Evolutionary conservation across 2,888 invertebrate genomes (phyloP), one percentile per base, ranked within the genome.

Genomic region (Deilephila porcellus): DNA sequence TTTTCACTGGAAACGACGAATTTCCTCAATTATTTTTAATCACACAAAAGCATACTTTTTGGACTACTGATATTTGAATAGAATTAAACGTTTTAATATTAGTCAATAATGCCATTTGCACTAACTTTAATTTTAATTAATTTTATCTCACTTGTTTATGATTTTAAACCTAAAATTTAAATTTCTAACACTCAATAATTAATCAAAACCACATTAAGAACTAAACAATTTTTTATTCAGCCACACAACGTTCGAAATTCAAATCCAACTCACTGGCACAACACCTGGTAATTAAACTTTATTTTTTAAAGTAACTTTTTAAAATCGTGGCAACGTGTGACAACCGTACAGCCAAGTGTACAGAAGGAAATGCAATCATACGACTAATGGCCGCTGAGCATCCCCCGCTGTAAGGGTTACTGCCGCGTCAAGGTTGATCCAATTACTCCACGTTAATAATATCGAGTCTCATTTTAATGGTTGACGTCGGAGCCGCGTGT

Each of bases 391-490:
- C 84, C 78, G 76, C 63, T 80, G 78, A 80, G 78, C 87, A 88
- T 84, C 88, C 88, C 82, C 84, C 83, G 80, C 86, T 82, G 83
- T 88, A 89, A 89, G 93, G 92, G 93, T 92, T 91, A 89, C 86
- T 88, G 89, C 81, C 88, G 89, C 88, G 81, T 81, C 93, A 94
- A 94, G 93, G 94, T 91, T 93, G 83, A 94, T 94, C 92, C 93
- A 93, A 94, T 94, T 94, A 93, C 86, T 78, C 76, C 79, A 80
- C 81, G 84, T 86, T 87, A 87, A 86, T 90, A 89, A 90, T 87
- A 88, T 82, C 82, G 83, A 80, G 83, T 81, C 82, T 78, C 73
- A 76, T 78, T 78, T 56, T 78, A 82, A 80, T 80, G 76, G 80
- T 81, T 80, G 82, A 83, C 81, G 80, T 79, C 79, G 73, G 75